These are phyloP conservation scores for Accipiter cooperii DNA, from an alignment of 2,113 vertebrate genomes.

Conservation along the genomic window DNA sequence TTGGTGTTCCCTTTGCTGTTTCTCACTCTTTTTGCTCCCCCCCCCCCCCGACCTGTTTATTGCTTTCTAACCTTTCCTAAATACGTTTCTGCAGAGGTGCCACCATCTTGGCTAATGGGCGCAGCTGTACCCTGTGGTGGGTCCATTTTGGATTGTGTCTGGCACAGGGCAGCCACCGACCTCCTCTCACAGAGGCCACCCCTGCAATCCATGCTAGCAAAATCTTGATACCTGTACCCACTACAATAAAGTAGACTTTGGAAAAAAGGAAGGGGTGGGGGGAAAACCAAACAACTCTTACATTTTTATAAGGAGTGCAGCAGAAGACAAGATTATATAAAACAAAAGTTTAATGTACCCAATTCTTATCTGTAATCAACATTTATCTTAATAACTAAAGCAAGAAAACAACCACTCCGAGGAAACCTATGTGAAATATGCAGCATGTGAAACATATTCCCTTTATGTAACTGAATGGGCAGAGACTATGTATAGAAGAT, in stretches of 20 bases:
- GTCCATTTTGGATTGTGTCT: background rate
- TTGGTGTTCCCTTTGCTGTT: too few relatives aligned
- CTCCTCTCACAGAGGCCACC: background rate
- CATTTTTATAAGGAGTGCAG: background rate
- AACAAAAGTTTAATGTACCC: background rate
- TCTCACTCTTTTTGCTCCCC: too few relatives aligned
- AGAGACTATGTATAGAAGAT: background rate
- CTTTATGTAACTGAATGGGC: background rate
- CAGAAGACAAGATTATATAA: background rate
- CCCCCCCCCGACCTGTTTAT: background rate
- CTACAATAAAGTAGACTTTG: background rate
- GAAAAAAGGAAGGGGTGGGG: background rate
- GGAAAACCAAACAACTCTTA: too few relatives aligned
- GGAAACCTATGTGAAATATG: background rate
- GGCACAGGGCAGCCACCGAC: background rate
- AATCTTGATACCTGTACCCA: background rate
- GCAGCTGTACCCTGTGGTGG: background rate
- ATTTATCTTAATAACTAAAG: background rate
- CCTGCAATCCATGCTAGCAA: background rate
- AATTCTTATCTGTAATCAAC: background rate
- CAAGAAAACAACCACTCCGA: background rate
- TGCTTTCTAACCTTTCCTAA: background rate
- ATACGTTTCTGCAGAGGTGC: fast-evolving
- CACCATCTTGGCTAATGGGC: background rate
- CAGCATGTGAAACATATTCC: background rate